Percentiles rank a stretch among this genome's conserved stretches.
Conservation (phyloP, 2,113 vertebrate species). For the Salvelinus sp. region DNA sequence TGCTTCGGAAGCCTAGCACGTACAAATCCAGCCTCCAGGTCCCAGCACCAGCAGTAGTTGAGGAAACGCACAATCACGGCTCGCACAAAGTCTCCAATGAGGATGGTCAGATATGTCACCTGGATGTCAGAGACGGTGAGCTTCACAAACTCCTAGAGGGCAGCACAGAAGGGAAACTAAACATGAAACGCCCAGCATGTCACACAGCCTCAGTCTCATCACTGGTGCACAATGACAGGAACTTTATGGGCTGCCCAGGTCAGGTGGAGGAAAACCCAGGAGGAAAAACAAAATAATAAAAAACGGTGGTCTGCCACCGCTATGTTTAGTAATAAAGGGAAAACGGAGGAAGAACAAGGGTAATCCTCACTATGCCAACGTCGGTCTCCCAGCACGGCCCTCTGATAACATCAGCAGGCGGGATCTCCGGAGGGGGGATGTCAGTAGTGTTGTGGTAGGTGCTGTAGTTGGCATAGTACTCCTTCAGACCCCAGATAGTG, state of each 20-base stretch:
- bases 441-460: slow-evolving; percentile 74
- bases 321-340: too few relatives aligned
- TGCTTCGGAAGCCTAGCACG: slow-evolving; percentile 9
- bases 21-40: slow-evolving; percentile 97
- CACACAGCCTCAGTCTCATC: background rate
- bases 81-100: slow-evolving; percentile 90
- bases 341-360: too few relatives aligned
- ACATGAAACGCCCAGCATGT: background rate
- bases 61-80: slow-evolving; percentile 92
- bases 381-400: slow-evolving; percentile 97
- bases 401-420: slow-evolving; percentile 87
- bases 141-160: slow-evolving; percentile 88
- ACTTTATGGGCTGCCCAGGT: too few relatives aligned
- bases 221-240: background rate
- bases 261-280: background rate
- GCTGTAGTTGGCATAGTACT: slow-evolving; percentile 78
- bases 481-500: slow-evolving; percentile 77
- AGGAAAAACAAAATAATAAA: background rate
- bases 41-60: slow-evolving; percentile 99
- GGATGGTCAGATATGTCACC: slow-evolving; percentile 90
- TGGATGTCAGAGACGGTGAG: slow-evolving; percentile 93
- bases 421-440: slow-evolving; percentile 70
- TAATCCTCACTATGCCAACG: slow-evolving; percentile 86
- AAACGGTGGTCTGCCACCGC: background rate
- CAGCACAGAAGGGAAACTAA: background rate